A percentile compares a stretch with the other conserved stretches of the same genome.
phyloP scores from a whole-genome alignment of 2,888 invertebrate genomes.

The Strigamia transsilvanica region DNA sequence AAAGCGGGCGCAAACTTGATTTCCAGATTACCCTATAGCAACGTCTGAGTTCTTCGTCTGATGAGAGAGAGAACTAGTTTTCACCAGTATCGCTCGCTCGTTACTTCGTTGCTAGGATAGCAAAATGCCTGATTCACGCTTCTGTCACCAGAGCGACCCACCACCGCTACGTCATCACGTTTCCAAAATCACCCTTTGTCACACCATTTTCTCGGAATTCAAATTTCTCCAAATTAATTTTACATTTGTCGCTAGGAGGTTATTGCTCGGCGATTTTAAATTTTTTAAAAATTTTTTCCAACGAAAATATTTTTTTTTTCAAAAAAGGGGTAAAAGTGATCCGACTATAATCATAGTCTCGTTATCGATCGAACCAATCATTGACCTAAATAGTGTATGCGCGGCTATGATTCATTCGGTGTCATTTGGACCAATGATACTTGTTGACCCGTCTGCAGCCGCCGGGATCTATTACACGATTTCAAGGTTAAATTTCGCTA shows the following conservation, averaged over 20 bases:
- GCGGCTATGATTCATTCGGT: not conserved
- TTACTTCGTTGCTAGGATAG: conserved; percentile 1
- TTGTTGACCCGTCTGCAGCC: not conserved
- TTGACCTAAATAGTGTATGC: not conserved
- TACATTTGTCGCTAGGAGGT: too few species aligned
- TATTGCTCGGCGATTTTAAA: too few species aligned
- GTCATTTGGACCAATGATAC: not conserved
- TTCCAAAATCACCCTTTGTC: not conserved
- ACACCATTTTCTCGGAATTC: too few species aligned
- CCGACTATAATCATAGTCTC: too few species aligned
- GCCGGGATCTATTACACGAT: not conserved
- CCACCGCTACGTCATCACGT: not conserved
- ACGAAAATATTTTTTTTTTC: too few species aligned
- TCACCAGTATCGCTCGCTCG: not conserved
- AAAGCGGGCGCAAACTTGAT: not conserved
- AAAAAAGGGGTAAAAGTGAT: too few species aligned
- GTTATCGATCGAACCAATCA: too few species aligned
- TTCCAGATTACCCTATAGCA: not conserved
- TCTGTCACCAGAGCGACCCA: not conserved
- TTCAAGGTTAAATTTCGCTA: not conserved
- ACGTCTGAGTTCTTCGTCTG: not conserved
- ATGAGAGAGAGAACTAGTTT: not conserved
- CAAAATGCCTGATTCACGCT: not conserved
- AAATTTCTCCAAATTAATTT: too few species aligned
- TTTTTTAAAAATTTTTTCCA: too few species aligned